phyloP scores from a whole-genome alignment of 2,888 invertebrate species.

The Lasioglossum morio region DNA sequence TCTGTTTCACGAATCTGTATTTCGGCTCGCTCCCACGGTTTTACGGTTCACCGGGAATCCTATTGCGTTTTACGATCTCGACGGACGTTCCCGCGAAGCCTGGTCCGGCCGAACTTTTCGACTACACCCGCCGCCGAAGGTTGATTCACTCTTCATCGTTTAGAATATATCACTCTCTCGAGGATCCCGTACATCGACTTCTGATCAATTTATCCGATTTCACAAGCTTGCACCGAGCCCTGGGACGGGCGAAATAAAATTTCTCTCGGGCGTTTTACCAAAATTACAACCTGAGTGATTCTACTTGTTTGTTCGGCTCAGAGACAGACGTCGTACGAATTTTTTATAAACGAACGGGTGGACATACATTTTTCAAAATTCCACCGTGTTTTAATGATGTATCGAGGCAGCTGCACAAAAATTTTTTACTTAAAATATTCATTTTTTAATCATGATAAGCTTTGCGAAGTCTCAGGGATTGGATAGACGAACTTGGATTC shows the following conservation, averaged over 20 bases:
- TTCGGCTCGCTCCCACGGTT: neutral
- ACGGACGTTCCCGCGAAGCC: neutral
- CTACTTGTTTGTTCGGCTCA: neutral
- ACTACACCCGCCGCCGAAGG: neutral
- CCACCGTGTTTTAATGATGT: neutral
- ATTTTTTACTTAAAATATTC: neutral
- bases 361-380: neutral
- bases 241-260: neutral
- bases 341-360: neutral
- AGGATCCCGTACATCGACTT: neutral
- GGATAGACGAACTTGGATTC: neutral
- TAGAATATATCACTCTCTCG: neutral
- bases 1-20: constrained; percentile 1
- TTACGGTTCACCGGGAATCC: neutral
- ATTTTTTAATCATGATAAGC: neutral
- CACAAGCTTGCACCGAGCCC: neutral
- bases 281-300: neutral
- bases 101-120: neutral
- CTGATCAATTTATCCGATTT: neutral
- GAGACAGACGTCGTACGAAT: neutral
- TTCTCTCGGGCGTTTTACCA: neutral
- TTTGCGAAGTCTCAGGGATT: neutral
- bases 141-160: neutral
- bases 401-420: neutral
- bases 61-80: neutral